These are phyloP conservation scores for Vireo griseus DNA, from an alignment of 2,797 vertebrate species.

Conservation along the genomic window DNA sequence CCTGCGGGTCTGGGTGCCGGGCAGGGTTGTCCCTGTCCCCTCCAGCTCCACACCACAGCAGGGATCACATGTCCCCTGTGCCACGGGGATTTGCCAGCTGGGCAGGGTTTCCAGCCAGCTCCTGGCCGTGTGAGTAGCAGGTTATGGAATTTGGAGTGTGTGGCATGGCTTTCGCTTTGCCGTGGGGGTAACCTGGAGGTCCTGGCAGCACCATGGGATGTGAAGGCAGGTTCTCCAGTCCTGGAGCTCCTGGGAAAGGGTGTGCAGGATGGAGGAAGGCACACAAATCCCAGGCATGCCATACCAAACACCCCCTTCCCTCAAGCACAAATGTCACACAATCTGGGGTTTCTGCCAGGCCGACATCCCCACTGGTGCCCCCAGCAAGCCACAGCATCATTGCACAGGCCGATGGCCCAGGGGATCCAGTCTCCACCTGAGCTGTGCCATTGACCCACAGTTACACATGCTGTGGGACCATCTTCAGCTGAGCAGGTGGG, in stretches of 20 bases:
- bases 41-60: fast-evolving
- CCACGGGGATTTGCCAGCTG: neutral
- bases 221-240: neutral
- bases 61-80: fast-evolving
- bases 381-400: neutral
- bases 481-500: neutral
- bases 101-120: neutral
- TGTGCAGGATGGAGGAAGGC: neutral
- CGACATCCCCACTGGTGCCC: neutral
- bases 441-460: neutral
- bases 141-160: neutral
- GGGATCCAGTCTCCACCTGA: neutral
- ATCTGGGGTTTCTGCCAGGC: neutral
- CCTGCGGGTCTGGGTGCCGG: fast-evolving
- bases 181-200: neutral
- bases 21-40: neutral
- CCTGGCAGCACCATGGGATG: neutral
- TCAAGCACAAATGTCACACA: neutral
- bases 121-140: neutral
- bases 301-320: neutral
- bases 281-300: neutral
- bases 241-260: neutral
- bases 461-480: neutral
- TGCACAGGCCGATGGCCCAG: neutral
- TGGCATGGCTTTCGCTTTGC: neutral